Conservation (phyloP, 1,140 invertebrate genomes). For the Tachypleus tridentatus region DNA sequence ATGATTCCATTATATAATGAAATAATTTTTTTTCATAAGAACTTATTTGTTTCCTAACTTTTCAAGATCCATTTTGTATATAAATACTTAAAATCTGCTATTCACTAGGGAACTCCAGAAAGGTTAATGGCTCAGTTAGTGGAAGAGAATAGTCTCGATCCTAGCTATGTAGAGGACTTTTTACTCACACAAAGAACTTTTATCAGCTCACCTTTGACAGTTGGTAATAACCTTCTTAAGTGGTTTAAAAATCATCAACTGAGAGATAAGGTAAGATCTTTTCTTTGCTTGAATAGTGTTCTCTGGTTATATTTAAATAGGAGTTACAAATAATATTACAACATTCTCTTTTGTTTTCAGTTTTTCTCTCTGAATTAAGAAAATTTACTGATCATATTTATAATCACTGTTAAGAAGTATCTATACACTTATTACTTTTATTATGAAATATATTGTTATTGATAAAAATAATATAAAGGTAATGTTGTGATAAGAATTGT, state of each 20-base stretch:
- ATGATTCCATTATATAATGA: too few relatives aligned
- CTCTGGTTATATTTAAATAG: conserved; percentile 1
- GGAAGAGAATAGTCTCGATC: conserved; percentile 86
- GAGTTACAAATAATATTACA: background rate
- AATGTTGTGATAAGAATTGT: too few relatives aligned
- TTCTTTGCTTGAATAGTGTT: background rate
- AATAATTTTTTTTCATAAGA: too few relatives aligned
- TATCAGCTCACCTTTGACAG: conserved; percentile 64
- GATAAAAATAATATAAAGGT: too few relatives aligned
- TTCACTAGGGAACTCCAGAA: conserved; percentile 67
- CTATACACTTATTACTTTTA: too few relatives aligned
- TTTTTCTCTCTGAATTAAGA: too few relatives aligned
- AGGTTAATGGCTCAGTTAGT: conserved; percentile 83
- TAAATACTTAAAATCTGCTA: background rate
- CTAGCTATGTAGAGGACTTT: conserved; percentile 97
- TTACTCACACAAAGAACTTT: conserved; percentile 92
- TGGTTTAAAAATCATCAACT: conserved; percentile 69
- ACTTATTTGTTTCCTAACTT: background rate
- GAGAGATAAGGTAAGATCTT: conserved; percentile 46
- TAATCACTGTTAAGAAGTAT: too few relatives aligned
- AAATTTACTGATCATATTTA: too few relatives aligned
- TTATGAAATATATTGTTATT: too few relatives aligned
- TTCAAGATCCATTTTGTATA: background rate
- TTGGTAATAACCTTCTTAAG: conserved; percentile 72
- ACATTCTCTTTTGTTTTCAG: too few relatives aligned